Conservation (phyloP, 2,113 vertebrate genomes). For the Xiphorhynchus elegans region DNA sequence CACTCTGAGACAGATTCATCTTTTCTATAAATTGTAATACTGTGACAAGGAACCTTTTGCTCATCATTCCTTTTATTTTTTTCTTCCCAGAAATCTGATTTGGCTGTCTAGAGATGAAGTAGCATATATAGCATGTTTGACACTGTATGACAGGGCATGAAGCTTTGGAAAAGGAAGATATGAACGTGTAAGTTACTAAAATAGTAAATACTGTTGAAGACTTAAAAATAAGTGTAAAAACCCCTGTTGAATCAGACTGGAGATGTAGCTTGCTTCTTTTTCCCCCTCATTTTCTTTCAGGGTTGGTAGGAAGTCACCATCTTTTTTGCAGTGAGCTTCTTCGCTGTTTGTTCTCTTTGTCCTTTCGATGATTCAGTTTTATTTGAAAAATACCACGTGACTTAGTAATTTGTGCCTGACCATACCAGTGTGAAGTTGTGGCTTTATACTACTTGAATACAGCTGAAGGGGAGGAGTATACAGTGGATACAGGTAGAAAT, state of each 20-base stretch:
- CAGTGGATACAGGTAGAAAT: conserved; percentile 38
- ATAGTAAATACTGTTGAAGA: not conserved
- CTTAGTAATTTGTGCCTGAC: conserved; percentile 52
- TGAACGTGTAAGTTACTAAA: not conserved
- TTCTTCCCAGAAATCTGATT: not conserved
- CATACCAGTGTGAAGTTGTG: not conserved
- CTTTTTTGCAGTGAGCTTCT: conserved; percentile 24
- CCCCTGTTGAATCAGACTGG: not conserved
- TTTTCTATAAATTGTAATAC: conserved; percentile 9
- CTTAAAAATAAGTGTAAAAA: conserved; percentile 3
- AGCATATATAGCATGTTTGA: not conserved
- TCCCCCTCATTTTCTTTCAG: not conserved
- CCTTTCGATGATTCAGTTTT: conserved; percentile 60
- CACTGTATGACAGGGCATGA: not conserved
- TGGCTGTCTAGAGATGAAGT: conserved; percentile 16
- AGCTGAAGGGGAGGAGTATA: not conserved
- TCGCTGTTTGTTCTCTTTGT: conserved; percentile 39
- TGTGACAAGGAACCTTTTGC: conserved; percentile 27
- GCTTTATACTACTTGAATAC: conserved; percentile 15
- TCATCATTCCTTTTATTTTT: not conserved
- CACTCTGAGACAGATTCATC: not conserved
- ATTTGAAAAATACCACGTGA: conserved; percentile 59
- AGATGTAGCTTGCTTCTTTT: not conserved
- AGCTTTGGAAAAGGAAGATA: not conserved
- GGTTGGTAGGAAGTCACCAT: conserved; percentile 5